Evolutionary conservation across 37 sponge, comb jelly and placozoan genomes (phyloP), one percentile per base, ranked within the genome.

Genomic region (Trichoplax adhaerens): DNA sequence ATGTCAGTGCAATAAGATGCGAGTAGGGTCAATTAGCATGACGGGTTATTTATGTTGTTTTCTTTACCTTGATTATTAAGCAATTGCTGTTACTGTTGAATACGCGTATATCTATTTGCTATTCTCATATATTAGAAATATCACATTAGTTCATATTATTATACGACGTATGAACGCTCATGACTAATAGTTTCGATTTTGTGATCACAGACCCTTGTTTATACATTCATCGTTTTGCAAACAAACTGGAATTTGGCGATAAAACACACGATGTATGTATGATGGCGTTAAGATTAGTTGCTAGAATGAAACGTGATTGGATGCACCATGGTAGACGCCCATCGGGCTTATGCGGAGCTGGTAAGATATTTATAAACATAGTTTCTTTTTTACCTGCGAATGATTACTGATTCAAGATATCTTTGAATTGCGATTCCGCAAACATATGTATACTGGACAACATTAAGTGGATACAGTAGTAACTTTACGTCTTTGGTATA

Each of bases 261-360:
- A 89, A 93, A 78, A 81, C 78, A 2, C 88, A 98, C 66, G 86
- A 86, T 29, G 95, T 67, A 5, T 65, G 68, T 52, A 83, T 81
- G 82, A 90, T 91, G 54, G 95, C 95, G 10, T 68, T 94, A 77
- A 56, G 95, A 59, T 79, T 98, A 47, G 99, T 98, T 1, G 79
- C 87, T 51, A 78, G 99, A 54, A 98, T 98, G 99, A 98, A 98
- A 72, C 56, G 99, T 50, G 99, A 98, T 70, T 98, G 99, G 99
- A 89, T 98, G 75, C 78, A 82, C 62, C 83, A 81, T 73, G 99
- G 99, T n/a, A 63, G 99, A 60, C 78, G 94, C 56, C 99, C 99
- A 4, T 74, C 91, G 68, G 94, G 94, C 0, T 86, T 98, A 57
- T 98, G 94, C 85, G 99, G 99, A 71, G 99, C 98, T 72, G 91